These are phyloP conservation scores for Polymixis lichenea DNA, from an alignment of 2,888 invertebrate species.

Conservation along the genomic window DNA sequence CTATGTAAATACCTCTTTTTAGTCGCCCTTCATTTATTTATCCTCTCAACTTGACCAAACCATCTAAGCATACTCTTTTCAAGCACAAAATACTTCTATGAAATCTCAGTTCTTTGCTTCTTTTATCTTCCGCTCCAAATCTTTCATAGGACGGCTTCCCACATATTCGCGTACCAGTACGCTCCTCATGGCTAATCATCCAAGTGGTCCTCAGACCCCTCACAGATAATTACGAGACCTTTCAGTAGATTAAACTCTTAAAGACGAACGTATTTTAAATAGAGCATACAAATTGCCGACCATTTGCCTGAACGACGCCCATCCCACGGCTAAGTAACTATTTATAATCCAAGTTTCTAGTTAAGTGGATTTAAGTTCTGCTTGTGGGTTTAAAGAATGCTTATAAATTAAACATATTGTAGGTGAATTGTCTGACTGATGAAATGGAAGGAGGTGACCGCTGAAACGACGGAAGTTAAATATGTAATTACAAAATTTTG, in stretches of 20 bases:
- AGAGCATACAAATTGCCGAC: slow-evolving; percentile 41
- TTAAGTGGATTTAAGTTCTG: slow-evolving; percentile 5
- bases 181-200: slow-evolving; percentile 17
- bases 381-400: background rate
- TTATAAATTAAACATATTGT: background rate
- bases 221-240: slow-evolving; percentile 40
- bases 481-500: too few relatives aligned
- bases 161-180: slow-evolving; percentile 1
- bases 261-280: slow-evolving; percentile 46
- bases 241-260: slow-evolving; percentile 42
- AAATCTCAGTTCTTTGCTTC: too few relatives aligned
- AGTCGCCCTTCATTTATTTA: too few relatives aligned
- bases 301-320: slow-evolving; percentile 33
- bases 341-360: slow-evolving; percentile 13
- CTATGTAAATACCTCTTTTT: too few relatives aligned
- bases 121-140: slow-evolving; percentile 6
- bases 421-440: background rate
- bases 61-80: too few relatives aligned
- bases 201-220: slow-evolving; percentile 23
- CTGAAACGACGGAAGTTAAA: background rate
- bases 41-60: too few relatives aligned
- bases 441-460: background rate
- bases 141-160: background rate
- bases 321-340: slow-evolving; percentile 12
- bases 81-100: background rate